Evolutionary conservation across 2,797 vertebrate genomes (phyloP), one percentile per base, ranked within the genome.

Genomic region (Eulemur mongoz): DNA sequence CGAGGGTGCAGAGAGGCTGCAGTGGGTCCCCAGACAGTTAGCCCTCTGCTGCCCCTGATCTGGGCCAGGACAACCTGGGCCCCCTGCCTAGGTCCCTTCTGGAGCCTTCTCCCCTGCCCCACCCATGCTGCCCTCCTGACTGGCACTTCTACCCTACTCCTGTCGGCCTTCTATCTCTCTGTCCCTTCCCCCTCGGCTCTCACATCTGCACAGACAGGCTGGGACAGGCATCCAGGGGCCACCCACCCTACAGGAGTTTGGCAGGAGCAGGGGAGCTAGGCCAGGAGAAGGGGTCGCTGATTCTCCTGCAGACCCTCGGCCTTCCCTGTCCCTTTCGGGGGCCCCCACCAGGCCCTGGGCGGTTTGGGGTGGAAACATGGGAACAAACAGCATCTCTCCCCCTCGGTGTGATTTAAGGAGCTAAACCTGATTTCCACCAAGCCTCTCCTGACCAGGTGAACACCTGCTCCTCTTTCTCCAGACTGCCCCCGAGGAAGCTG

Each of bases 141-240:
- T 27, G 54, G 54, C 14, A 6, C 14, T 15, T 23, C 81, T 7
- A 22, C 3, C 4, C 50, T 30, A 32, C 12, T 78, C 15, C 70
- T 27, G 18, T 43, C 38, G 35, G 50, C 83, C 30, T 52, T 78
- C 30, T 35, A 13, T 40, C 45, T 69, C 32, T 38, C 35, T 69
- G 67, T 43, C 35, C 89, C 23, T 45, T 52, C 63, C 63, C 63
- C 63, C 67, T 81, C 54, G 20, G 89, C 65, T 84, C 59, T 97
- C 79, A n/a, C 54, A 48, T 73, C 92, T 88, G 67, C 38, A 54
- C 15, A 70, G 76, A 79, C 91, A 93, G 85, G 89, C 91, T 65
- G 57, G 89, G 85, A 50, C 96, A 93, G 75, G 89, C 82, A 65
- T 57, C 85, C 73, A 91, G 86, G 67, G 15, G 54, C 89, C 2